Evolutionary conservation across 2,113 vertebrate species (phyloP), one percentile per base, ranked within the genome.

Genomic region (Canis aureus): DNA sequence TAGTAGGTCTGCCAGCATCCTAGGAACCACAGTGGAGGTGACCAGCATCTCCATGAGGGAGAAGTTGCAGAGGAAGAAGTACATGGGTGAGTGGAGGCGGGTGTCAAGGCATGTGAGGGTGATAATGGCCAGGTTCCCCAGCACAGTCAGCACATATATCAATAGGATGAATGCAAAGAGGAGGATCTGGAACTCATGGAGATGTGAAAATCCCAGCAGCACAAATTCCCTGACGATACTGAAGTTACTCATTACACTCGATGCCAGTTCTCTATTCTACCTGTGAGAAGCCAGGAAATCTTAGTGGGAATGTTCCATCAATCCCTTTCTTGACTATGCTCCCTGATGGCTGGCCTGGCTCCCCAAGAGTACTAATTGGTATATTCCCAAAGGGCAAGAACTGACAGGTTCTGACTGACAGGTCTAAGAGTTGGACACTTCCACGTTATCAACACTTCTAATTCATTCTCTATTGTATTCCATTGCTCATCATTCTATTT

Each of bases 51-150:
- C 89, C 35, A 71, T 8, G 53, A 97, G 27, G 23, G 96, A 97
- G 86, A 94, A 95, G 55, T 82, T 83, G n/a, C 95, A 93, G 60
- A 98, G 89, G 92, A 97, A 97, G 69, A 97, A 94, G 22, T 91
- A 96, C 43, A 59, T 89, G n/a, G 96, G 84, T 8, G 67, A 90
- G 49, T 84, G 84, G 53, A 97, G 92, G 6, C 8, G 19, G 23
- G 35, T 53, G 22, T 94, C 66, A 8, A 91, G 43, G n/a, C 69
- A 82, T 1, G 60, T 74, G 62, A 97, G 19, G 13, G 17, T 22
- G 35, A 87, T 25, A 22, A 91, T 32, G 53, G 76, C 20, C 89
- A 82, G 55, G 32, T 94, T 90, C 22, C 95, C 87, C 38, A 89
- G 86, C 8, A 96, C 27, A 0, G n/a, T 96, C 27, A 90, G 19